Evolutionary conservation across 1,140 invertebrate genomes (phyloP).

Genomic region (Triops cancriformis): DNA sequence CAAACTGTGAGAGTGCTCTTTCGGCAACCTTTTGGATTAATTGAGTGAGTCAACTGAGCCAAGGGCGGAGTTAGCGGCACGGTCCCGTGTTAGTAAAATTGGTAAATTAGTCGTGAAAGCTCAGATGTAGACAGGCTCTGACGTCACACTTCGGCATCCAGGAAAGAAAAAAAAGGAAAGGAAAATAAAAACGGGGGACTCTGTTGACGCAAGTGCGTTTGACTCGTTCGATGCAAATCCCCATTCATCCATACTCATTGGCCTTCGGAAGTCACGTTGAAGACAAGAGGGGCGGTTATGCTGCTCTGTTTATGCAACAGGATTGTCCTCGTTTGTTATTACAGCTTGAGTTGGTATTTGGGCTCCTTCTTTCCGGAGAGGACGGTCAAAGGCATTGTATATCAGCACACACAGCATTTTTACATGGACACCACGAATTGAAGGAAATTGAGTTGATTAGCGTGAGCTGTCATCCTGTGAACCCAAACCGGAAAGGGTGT

Average conservation of each 20-base stretch:
- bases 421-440: background rate
- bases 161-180: background rate
- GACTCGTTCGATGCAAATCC: background rate
- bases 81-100: background rate
- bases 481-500: slow-evolving; percentile 4
- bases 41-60: background rate
- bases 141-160: background rate
- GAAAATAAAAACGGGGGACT: too few species aligned
- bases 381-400: slow-evolving; percentile 9
- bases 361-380: background rate
- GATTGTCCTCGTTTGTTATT: background rate
- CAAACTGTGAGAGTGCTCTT: too few species aligned
- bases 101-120: background rate
- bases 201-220: background rate
- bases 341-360: background rate
- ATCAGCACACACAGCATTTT: background rate
- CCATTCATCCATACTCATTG: too few species aligned
- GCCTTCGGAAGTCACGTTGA: too few species aligned
- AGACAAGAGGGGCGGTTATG: too few species aligned
- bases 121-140: background rate
- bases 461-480: background rate
- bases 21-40: background rate
- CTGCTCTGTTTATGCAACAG: background rate
- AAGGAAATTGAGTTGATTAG: background rate
- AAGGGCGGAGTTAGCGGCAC: background rate